Conservation (phyloP, 2,113 vertebrate genomes). For the Acrocephalus arundinaceus region DNA sequence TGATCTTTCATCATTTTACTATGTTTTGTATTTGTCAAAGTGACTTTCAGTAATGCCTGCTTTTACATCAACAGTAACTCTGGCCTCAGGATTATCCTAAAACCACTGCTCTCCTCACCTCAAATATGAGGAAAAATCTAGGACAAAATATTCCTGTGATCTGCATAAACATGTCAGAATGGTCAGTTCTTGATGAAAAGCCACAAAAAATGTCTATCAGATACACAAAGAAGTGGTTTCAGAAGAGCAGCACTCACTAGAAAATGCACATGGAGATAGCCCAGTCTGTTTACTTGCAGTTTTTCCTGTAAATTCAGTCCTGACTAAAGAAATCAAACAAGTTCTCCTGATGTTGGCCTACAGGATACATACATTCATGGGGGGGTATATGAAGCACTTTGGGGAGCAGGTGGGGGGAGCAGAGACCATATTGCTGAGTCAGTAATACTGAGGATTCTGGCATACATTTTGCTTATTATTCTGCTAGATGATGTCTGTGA, state of each 20-base stretch:
- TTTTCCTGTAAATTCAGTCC: neutral
- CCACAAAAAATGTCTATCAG: neutral
- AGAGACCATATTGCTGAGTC: neutral
- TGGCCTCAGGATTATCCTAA: neutral
- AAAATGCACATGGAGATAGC: neutral
- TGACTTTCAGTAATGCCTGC: neutral
- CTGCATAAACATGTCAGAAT: neutral
- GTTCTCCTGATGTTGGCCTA: neutral
- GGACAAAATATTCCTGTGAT: neutral
- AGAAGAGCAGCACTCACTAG: neutral
- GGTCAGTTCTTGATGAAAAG: neutral
- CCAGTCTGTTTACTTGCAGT: neutral
- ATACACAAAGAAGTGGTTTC: neutral
- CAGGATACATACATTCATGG: neutral
- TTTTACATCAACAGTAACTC: neutral
- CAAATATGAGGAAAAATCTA: neutral
- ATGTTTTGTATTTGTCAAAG: neutral
- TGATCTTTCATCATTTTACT: neutral
- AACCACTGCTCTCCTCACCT: neutral
- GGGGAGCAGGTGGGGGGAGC: neutral
- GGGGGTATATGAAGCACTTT: neutral
- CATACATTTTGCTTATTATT: neutral
- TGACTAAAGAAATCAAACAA: neutral
- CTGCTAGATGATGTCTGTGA: neutral
- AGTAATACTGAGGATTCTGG: neutral